Evolutionary conservation across 2,888 invertebrate genomes (phyloP), one percentile per base, ranked within the genome.

Genomic region (Hoplodrina ambigua): DNA sequence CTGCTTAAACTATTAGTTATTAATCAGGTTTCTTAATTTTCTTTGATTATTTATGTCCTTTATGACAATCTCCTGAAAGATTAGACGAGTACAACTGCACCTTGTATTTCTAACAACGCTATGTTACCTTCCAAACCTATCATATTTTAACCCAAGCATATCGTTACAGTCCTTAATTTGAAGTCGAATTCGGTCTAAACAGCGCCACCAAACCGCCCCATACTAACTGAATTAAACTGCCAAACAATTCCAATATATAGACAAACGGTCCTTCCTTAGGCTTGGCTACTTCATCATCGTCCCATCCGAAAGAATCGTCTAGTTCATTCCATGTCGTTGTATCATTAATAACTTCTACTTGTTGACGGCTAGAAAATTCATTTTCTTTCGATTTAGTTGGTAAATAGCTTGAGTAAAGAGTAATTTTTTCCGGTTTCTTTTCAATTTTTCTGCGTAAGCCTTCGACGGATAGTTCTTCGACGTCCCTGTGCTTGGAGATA

Each of bases 371-470:
- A 10, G 52, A 33, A 17, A 33, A 30, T n/a, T 19, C 15, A 49
- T 46, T 33, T 0, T 11, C 11, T n/a, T 55, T 54, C 25, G 73
- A 69, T 60, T 80, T 74, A 0, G 77, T 60, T 2, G 93, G 93
- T 57, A 93, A 79, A 65, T 94, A 93, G 46, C 86, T 93, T 0
- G 92, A 91, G 58, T 88, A 94, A 0, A 94, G 72, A 0, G 88
- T 90, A 5, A 95, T 82, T 71, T 95, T 96, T 69, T 96, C 96
- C 0, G 96, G 96, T 86, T 94, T 95, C 50, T 88, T 91, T 0
- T 89, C 90, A 1, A 63, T 59, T 76, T 90, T 93, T 30, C 84
- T 89, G 0, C 5, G 49, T 1, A 89, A 25, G 0, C 87, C 90
- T 52, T 93, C 94, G 0, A 82, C 76, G 0, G 94, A 93, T 0